These are phyloP conservation scores for Sapajus apella DNA, from an alignment of 2,113 vertebrate species.

Conservation along the genomic window DNA sequence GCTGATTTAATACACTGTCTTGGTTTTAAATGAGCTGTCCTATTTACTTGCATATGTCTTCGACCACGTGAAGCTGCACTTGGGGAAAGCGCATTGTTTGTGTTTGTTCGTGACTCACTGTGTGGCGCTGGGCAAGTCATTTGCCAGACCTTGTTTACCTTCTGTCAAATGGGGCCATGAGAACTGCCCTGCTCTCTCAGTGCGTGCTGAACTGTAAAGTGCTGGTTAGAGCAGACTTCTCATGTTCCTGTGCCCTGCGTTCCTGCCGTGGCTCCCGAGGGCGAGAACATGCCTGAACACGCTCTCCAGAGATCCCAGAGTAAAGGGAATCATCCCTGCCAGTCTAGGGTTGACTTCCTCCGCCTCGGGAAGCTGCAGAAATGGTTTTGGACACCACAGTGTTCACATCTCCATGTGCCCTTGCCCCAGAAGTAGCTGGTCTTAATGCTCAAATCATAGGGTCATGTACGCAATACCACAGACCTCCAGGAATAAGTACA, in stretches of 20 bases:
- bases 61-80: not conserved
- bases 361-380: not conserved
- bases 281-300: accelerated
- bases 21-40: not conserved
- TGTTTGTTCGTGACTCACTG: not conserved
- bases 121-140: not conserved
- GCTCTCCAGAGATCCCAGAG: not conserved
- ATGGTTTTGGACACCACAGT: too few species aligned
- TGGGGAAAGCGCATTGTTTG: not conserved
- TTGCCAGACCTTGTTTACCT: not conserved
- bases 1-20: accelerated
- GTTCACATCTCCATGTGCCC: not conserved
- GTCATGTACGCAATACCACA: not conserved
- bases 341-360: not conserved
- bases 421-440: not conserved
- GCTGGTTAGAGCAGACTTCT: too few species aligned
- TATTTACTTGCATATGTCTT: accelerated
- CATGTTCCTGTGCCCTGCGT: too few species aligned
- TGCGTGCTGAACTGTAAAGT: not conserved
- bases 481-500: accelerated
- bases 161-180: accelerated
- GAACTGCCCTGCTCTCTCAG: not conserved
- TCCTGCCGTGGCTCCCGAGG: not conserved
- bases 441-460: not conserved
- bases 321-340: not conserved